Evolutionary conservation across 2,797 vertebrate species (phyloP), one percentile per base, ranked within the genome.

Genomic region (Pteronotus mesoamericanus): DNA sequence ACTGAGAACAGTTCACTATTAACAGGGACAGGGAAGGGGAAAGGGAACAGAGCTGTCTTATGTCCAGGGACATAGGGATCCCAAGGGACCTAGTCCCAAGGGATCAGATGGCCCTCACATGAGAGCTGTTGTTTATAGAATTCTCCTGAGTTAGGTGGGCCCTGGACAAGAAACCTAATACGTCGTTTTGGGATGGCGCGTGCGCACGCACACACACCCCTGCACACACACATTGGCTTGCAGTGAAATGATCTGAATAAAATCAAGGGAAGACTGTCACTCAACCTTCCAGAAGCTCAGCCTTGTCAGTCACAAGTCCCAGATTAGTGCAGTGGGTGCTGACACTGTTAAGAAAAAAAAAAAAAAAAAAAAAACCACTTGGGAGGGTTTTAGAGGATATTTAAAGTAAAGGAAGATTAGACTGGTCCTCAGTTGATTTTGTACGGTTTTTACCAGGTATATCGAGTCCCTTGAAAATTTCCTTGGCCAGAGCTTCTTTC

Each of bases 381-480:
- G 64, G 34, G 80, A 75, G 44, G 46, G 21, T 42, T 82, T 51
- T 75, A 64, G 4, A 80, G 59, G 71, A 48, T 39, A 75, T 34
- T 37, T 61, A 44, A 91, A 78, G 94, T 24, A 89, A 84, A 96
- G 64, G 14, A 16, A 46, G 26, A 19, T 53, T 55, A 75, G 39
- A 14, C 21, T 44, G 32, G 48, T 72, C 53, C 19, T 61, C 85
- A 84, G 32, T 4, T 66, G 74, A 71, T 79, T 64, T 86, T 26
- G 57, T 9, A n/a, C 37, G 42, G n/a, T 85, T 93, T 86, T 96
- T 72, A 94, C 51, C 22, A 93, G 53, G 24, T 72, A 37, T 69
- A 89, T 80, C 44, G 91, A 51, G 94, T 93, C 78, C 85, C 83
- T 89, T 95, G 46, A 89, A 92, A 85, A 92, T 61, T n/a, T 89